Base-by-base conservation (phyloP, 2,888 invertebrate species). In the Netelia melanura region DNA sequence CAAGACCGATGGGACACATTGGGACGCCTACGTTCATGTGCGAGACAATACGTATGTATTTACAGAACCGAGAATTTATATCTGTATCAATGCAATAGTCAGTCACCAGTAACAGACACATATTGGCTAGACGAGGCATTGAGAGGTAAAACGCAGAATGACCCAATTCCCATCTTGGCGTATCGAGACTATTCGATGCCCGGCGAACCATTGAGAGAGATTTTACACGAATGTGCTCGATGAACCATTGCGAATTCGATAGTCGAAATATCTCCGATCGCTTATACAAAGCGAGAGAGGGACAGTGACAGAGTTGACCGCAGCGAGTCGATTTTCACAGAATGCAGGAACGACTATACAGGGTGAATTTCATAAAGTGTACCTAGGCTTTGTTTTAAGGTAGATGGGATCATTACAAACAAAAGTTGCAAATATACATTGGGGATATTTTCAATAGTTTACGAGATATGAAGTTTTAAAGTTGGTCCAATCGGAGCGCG, bases 141-240 rank as follows among this genome's bases (percentile, higher is more conserved):
- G 25, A 17, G 23, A 56, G 25, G 44, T 17, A 62, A 52, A 14
- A 25, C 43, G 17, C 11, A 43, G 68, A 62, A 65, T 81, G 81
- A 76, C 81, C 81, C 74, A 76, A 81, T 76, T 81, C 70, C 68
- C 70, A 9, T 52, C 62, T 75, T 43, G 68, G 54, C 58, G 64
- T 74, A 76, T 81, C 75, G 54, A 68, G 62, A 76, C 54, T 54
- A 52, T 70, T 48, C 61, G 21, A 21, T 25, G 44, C 23, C 14
- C 52, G 52, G 25, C 52, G 48, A 70, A 78, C 43, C 61, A 52
- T 65, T 17, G 38, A 52, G n/a, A 54, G 61, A 78, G 68, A 70
- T 78, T 78, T 78, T 70, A 70, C 78, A 56, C 38, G 54, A 62
- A 52, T 43, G 70, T 68, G 58, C 62, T 25, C 58, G 30, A 25